Evolutionary conservation across 1,140 invertebrate genomes (phyloP), one percentile per base, ranked within the genome.

Genomic region (Babylonia areolata): DNA sequence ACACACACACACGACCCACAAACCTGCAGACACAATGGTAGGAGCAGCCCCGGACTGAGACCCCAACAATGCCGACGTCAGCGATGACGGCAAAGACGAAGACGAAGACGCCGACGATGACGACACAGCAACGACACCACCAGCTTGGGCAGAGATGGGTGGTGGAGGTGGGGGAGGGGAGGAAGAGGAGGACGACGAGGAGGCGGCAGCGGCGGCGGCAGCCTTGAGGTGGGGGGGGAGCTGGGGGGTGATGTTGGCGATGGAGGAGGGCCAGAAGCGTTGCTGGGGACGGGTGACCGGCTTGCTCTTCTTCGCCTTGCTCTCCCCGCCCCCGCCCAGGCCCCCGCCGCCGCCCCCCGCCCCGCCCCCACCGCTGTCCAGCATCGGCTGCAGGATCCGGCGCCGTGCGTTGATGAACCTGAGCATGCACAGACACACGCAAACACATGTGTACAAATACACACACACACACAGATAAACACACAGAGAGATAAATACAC

Each of bases 351-450:
- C 71, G 23, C 81, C 92, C 5, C 71, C 35, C 31, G 11, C 71
- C 6, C 71, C 33, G 71, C 71, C 35, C 0, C 17, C 37, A 12
- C 64, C 91, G 42, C 92, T 90, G 88, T 94, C 93, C 85, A 94
- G 85, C 93, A 94, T 96, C 97, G 98, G 96, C 98, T 98, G 98
- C 28, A 99, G 95, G 89, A 99, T 99, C 82, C 98, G 95, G 88
- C 98, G 95, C 77, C 98, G 95, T 0, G 98, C 98, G 95, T 99
- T 99, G 90, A 99, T 99, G 93, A 98, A 98, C 97, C 97, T 98
- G 92, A 97, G 97, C 71, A 37, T 9, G n/a, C n/a, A n/a, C n/a
- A n/a, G n/a, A n/a, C n/a, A n/a, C n/a, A n/a, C n/a, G n/a, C n/a
- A n/a, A n/a, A n/a, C n/a, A n/a, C n/a, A n/a, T n/a, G n/a, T n/a